Evolutionary conservation across 2,113 vertebrate genomes (phyloP), one percentile per base, ranked within the genome.

Genomic region (Hiodon alosoides): DNA sequence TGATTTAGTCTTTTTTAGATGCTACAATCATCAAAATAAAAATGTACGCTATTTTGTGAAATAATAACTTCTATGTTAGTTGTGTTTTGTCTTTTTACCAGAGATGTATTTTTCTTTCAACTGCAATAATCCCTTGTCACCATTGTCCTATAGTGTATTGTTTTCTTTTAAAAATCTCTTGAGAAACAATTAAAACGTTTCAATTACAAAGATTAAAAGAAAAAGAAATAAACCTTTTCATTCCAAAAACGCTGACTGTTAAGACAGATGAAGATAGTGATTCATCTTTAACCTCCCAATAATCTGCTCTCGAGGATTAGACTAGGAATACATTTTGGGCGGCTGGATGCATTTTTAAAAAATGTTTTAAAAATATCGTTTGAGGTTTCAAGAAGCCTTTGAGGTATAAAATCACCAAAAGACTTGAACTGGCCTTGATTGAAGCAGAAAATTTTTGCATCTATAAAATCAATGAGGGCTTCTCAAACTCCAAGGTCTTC

Each of bases 401-500:
- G 31, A 66, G 64, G 58, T 59, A 11, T 59, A 59, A 14, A 59
- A 9, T 31, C 31, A 31, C 31, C 31, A 31, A 46, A 66, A 66
- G 64, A 66, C 64, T 66, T 46, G 46, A 66, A 66, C 46, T 66
- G 64, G 64, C 64, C 46, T 66, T 8, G 64, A 47, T 66, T 66
- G 64, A 66, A 66, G 64, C 48, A 10, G 64, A 10, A 8, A 11
- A 47, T 66, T 17, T 66, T 66, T 66, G 46, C 64, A 66, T 66
- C 64, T 66, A 66, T 66, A 48, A 66, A 66, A 46, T 60, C 4
- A 13, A 60, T 10, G 8, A 10, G 3, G 59, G 59, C 13, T 47
- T n/a, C 53, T 74, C 62, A 46, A 57, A 67, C 61, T 55, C 72
- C 52, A 4, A 47, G 52, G 52, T 51, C 67, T 74, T 74, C 72